These are phyloP conservation scores for Dissostichus mawsoni DNA, from an alignment of 2,113 vertebrate genomes.

Conservation along the genomic window DNA sequence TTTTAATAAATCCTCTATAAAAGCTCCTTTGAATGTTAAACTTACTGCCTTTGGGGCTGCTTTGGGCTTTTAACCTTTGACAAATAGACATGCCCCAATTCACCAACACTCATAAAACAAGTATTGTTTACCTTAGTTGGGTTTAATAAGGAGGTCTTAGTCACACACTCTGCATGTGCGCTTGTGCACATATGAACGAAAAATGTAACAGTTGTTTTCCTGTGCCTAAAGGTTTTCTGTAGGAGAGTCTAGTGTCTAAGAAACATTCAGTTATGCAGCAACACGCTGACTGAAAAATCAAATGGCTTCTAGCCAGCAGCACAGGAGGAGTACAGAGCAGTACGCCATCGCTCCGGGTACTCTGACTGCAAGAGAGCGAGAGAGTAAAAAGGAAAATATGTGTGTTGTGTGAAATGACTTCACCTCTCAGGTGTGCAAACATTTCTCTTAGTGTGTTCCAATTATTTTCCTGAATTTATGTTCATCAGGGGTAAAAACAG, in stretches of 20 bases:
- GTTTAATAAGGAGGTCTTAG: background rate
- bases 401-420: background rate
- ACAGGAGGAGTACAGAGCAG: conserved; percentile 36
- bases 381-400: background rate
- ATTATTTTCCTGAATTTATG: conserved; percentile 3
- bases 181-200: background rate
- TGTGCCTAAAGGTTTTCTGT: conserved; percentile 6
- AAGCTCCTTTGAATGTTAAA: conserved; percentile 14
- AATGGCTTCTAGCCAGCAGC: conserved; percentile 36
- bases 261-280: conserved; percentile 4
- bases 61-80: conserved; percentile 5
- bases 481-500: conserved; percentile 8
- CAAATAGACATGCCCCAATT: conserved; percentile 16
- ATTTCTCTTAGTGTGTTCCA: background rate
- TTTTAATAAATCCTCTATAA: background rate
- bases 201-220: background rate
- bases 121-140: background rate
- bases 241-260: background rate
- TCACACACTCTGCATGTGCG: background rate
- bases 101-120: background rate
- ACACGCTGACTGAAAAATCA: conserved; percentile 18
- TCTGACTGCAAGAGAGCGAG: conserved; percentile 7
- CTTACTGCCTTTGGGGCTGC: background rate
- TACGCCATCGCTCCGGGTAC: conserved; percentile 14
- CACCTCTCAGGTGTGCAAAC: background rate